A percentile compares a stretch with the other conserved stretches of the same genome.
Evolutionary conservation across 2,888 invertebrate species (phyloP).

Genomic region (Chorisops tibialis): DNA sequence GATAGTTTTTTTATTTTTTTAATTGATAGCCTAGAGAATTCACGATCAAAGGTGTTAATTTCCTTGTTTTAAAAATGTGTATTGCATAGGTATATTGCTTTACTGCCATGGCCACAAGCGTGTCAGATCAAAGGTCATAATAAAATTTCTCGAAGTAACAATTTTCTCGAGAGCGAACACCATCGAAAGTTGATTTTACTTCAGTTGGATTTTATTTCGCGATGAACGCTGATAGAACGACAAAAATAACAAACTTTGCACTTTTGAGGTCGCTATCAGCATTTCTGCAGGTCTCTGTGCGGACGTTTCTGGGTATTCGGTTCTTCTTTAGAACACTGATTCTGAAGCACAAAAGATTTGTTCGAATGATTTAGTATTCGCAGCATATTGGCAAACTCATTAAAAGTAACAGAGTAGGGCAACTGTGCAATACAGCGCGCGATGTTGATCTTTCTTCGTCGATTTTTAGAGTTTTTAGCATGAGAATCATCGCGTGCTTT

Average conservation of each 20-base stretch:
- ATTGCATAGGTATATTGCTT: too few species aligned
- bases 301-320: conserved; percentile 24
- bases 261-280: too few species aligned
- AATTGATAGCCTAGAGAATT: not conserved
- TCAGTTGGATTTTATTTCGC: conserved; percentile 24
- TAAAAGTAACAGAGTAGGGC: conserved; percentile 27
- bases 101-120: conserved; percentile 12
- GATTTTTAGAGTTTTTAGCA: conserved; percentile 10
- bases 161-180: conserved; percentile 3
- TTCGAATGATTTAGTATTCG: conserved; percentile 29
- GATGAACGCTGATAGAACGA: too few species aligned
- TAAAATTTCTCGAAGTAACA: conserved; percentile 18
- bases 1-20: too few species aligned
- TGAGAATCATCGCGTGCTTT: conserved; percentile 25
- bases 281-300: too few species aligned
- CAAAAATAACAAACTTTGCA: too few species aligned
- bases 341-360: conserved; percentile 27
- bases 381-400: conserved; percentile 28
- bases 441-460: conserved; percentile 2
- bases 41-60: conserved; percentile 1
- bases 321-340: conserved; percentile 28
- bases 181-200: conserved; percentile 28
- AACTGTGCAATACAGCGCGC: conserved; percentile 18
- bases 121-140: conserved; percentile 25
- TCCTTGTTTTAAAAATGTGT: not conserved